A percentile compares a stretch with the other conserved stretches of the same genome.
Evolutionary conservation across 2,888 invertebrate genomes (phyloP).

Genomic region (Agrotis puta): DNA sequence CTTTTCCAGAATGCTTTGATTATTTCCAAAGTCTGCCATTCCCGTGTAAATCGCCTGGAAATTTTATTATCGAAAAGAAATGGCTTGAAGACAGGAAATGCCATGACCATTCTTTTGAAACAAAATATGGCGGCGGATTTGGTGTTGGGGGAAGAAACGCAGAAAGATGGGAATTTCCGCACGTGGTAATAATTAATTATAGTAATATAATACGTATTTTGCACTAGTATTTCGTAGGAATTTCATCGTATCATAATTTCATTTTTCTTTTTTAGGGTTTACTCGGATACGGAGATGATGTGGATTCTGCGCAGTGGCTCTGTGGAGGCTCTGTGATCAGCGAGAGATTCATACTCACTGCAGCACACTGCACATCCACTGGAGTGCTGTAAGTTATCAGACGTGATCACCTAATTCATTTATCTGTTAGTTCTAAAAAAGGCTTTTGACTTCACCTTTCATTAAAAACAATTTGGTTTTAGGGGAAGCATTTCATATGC

Average conservation of each 20-base stretch:
- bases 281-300: conserved; percentile 70
- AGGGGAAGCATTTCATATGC: conserved; percentile 61
- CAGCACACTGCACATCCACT: conserved; percentile 74
- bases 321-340: conserved; percentile 78
- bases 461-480: conserved; percentile 17
- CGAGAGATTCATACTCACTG: conserved; percentile 76
- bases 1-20: conserved; percentile 54
- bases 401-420: neutral
- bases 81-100: conserved; percentile 27
- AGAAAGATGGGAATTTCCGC: conserved; percentile 52
- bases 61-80: neutral
- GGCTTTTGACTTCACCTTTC: neutral
- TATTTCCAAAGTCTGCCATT: conserved; percentile 55
- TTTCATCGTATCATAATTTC: neutral
- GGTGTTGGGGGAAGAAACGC: conserved; percentile 45
- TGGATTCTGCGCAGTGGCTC: conserved; percentile 63
- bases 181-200: too few species aligned
- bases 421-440: neutral
- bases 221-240: neutral
- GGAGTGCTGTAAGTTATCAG: conserved; percentile 65
- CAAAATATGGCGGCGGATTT: too few species aligned
- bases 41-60: conserved; percentile 29
- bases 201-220: too few species aligned
- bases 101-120: neutral
- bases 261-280: conserved; percentile 66